Percentiles rank a stretch among this genome's conserved stretches.
phyloP scores from a whole-genome alignment of 2,888 invertebrate genomes.

The Drosophila cyrtoloma region DNA sequence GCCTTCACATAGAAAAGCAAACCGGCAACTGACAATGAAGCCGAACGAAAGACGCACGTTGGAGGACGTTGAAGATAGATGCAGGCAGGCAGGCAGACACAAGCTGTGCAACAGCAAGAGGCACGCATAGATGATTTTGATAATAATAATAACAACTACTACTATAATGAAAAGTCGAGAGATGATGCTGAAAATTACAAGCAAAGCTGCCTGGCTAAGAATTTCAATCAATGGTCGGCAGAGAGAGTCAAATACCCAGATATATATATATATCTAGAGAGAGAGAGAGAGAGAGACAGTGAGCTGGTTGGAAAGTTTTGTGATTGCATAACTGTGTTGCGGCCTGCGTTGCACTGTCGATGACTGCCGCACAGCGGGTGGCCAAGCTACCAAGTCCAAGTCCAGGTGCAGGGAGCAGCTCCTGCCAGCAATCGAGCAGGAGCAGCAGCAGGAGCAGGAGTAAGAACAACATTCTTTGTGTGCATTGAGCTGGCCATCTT shows the following conservation, averaged over 20 bases:
- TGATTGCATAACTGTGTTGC: constrained; percentile 70
- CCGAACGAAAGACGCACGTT: constrained; percentile 12
- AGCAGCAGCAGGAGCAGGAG: constrained; percentile 17
- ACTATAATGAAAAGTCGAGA: constrained; percentile 55
- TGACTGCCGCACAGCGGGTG: constrained; percentile 54
- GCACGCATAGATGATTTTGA: constrained; percentile 63
- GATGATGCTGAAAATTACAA: constrained; percentile 66
- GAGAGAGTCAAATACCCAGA: not conserved
- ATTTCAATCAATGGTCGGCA: constrained; percentile 69
- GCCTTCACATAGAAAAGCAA: constrained; percentile 34
- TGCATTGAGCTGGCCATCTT: constrained; percentile 54
- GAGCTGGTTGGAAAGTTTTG: constrained; percentile 59
- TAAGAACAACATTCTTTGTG: constrained; percentile 49
- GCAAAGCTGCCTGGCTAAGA: constrained; percentile 50
- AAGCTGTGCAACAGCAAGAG: constrained; percentile 24
- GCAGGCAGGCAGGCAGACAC: constrained; percentile 10
- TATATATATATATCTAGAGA: not conserved
- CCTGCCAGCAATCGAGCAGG: constrained; percentile 6
- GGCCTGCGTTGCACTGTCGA: constrained; percentile 28
- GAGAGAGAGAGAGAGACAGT: not conserved
- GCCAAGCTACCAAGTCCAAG: constrained; percentile 5
- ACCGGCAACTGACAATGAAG: constrained; percentile 56
- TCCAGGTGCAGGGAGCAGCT: constrained; percentile 25
- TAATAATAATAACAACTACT: constrained; percentile 52
- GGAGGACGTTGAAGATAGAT: constrained; percentile 2